A percentile compares a stretch with the other conserved stretches of the same genome.
phyloP scores from a whole-genome alignment of 2,113 vertebrate species.

The Campylomormyrus tamandua region DNA sequence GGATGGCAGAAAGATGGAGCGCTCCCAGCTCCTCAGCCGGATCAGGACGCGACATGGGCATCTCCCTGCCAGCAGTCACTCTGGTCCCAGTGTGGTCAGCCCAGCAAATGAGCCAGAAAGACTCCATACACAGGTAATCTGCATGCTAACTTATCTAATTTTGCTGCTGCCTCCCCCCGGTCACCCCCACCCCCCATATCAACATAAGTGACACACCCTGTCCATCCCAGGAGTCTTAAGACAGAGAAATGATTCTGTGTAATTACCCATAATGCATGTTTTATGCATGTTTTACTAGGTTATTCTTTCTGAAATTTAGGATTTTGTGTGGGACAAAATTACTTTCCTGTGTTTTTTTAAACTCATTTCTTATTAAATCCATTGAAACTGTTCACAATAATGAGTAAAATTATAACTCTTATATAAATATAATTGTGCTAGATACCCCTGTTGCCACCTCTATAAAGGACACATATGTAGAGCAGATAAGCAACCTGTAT shows the following conservation, averaged over 20 bases:
- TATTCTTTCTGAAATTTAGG: not conserved
- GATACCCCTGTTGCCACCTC: not conserved
- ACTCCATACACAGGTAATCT: slow-evolving; percentile 63
- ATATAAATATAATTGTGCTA: not conserved
- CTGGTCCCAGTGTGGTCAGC: slow-evolving; percentile 49
- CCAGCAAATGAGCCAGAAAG: slow-evolving; percentile 41
- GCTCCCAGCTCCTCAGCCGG: slow-evolving; percentile 74
- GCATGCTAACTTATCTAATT: not conserved
- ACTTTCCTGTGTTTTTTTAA: not conserved
- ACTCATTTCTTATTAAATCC: not conserved
- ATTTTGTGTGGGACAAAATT: not conserved
- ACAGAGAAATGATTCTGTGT: not conserved
- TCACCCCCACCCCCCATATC: slow-evolving; percentile 17
- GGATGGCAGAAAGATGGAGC: slow-evolving; percentile 89
- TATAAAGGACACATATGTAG: slow-evolving; percentile 5
- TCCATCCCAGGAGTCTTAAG: slow-evolving; percentile 18
- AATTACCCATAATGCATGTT: not conserved
- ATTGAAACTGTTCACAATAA: not conserved
- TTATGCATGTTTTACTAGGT: not conserved
- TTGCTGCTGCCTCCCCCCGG: slow-evolving; percentile 12
- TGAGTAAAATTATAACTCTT: not conserved
- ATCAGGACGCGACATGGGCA: slow-evolving; percentile 74
- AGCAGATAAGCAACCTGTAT: not conserved
- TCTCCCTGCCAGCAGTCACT: slow-evolving; percentile 51
- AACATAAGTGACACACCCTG: slow-evolving; percentile 35